Percentiles rank a stretch among this genome's conserved stretches.
These are phyloP conservation scores for Solen grandis DNA, from an alignment of 1,140 invertebrate species.

Conservation along the genomic window DNA sequence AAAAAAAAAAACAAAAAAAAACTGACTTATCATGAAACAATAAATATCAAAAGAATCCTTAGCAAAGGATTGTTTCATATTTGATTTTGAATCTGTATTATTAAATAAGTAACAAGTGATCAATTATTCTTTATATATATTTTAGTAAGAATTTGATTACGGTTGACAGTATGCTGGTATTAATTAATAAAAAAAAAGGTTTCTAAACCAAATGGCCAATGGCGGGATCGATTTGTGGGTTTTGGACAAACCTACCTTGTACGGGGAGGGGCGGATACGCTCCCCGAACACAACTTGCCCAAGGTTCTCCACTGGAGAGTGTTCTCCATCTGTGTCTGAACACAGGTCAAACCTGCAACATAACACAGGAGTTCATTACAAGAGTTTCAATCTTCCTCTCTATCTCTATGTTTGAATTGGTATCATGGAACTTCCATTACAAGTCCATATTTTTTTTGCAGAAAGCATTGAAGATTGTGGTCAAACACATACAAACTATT, in stretches of 20 bases:
- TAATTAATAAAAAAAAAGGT: not conserved
- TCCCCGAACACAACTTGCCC: conserved; percentile 99
- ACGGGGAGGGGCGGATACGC: conserved; percentile 95
- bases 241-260: conserved; percentile 85
- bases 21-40: too few relatives aligned
- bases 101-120: not conserved
- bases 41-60: too few relatives aligned
- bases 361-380: too few relatives aligned
- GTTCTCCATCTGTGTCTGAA: conserved; percentile 84
- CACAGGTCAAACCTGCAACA: conserved; percentile 95
- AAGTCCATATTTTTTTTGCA: too few relatives aligned
- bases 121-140: not conserved
- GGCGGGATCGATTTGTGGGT: not conserved
- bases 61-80: too few relatives aligned
- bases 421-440: too few relatives aligned
- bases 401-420: too few relatives aligned
- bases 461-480: too few relatives aligned
- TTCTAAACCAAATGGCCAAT: not conserved
- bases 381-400: too few relatives aligned
- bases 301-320: conserved; percentile 96
- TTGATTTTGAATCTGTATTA: not conserved
- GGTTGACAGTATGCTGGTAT: not conserved
- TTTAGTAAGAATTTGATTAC: not conserved
- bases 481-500: not conserved
- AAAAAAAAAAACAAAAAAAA: too few relatives aligned